Base-by-base conservation (phyloP, 2,888 invertebrate species). In the Arctia plantaginis region DNA sequence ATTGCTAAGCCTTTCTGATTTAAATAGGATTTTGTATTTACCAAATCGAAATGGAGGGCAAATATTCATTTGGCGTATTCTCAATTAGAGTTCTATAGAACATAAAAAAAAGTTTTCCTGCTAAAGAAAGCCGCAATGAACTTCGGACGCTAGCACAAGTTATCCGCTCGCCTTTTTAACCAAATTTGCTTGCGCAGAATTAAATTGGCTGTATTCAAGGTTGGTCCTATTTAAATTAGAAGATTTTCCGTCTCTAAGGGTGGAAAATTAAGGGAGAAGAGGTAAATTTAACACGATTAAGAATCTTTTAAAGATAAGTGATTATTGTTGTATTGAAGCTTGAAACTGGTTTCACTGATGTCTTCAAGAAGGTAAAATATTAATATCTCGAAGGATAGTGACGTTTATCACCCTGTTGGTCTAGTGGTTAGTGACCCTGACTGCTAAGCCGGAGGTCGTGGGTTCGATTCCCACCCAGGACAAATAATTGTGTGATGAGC, bases 21-120 rank as follows among this genome's bases (percentile, higher is more conserved):
- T 15, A 55, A 27, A 69, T 35, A 55, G 55, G 35, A 66, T 66
- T 66, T 66, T 47, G 27, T 41, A n/a, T 59, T 71, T 23, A 71
- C 39, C 4, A n/a, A 35, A 15, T 15, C 18, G 27, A 55, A 69
- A 69, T 69, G 55, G 23, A 18, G 7, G 30, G 10, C 27, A 62
- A 3, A 27, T 59, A 27, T 59, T 59, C 13, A 1, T 13, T 23
- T n/a, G 10, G 12, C 12, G 10, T 59, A 27, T 23, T 59, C 27
- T 59, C 59, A 51, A 23, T 23, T 51, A 51, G 51, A 51, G 8
- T 51, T 4, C 41, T 41, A 10, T 47, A 47, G 20, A 20, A 47
- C 8, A 20, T 20, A 47, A 47, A 47, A 47, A 47, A 20, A 12
- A 1, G 20, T 41, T 47, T 51, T 51, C n/a, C 23, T 51, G 51